phyloP scores from a whole-genome alignment of 1,140 invertebrate genomes.

The Cydia strobilella region DNA sequence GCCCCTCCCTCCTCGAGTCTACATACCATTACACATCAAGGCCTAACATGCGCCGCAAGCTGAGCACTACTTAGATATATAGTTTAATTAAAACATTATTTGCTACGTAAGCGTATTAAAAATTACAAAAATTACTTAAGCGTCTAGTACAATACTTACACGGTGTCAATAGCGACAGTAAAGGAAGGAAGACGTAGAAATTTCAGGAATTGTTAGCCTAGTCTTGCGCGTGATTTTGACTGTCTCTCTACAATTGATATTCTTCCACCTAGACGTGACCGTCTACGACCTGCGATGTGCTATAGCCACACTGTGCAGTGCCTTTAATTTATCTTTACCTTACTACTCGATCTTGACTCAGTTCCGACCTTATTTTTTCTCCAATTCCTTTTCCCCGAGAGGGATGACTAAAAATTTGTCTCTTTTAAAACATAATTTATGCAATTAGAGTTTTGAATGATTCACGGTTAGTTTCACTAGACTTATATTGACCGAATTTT shows the following conservation, averaged over 20 bases:
- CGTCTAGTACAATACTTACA: constrained; percentile 24
- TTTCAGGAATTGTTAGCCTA: constrained; percentile 5
- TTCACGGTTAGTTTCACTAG: too few species aligned
- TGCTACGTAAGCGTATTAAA: constrained; percentile 5
- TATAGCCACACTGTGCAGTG: constrained; percentile 62
- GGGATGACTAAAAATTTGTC: constrained; percentile 73
- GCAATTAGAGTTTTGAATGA: too few species aligned
- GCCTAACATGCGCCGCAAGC: constrained; percentile 42
- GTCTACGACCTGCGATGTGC: constrained; percentile 45
- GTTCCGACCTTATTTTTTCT: constrained; percentile 77
- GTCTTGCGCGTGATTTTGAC: constrained; percentile 22
- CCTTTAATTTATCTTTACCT: constrained; percentile 59
- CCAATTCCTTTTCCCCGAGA: constrained; percentile 74
- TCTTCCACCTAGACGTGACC: constrained; percentile 10
- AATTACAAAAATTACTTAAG: background rate
- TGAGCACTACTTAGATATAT: constrained; percentile 34
- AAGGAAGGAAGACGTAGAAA: background rate
- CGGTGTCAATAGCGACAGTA: constrained; percentile 7
- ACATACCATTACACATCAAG: constrained; percentile 35
- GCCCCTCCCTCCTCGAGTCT: constrained; percentile 11
- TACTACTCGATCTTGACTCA: constrained; percentile 73
- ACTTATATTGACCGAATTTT: too few species aligned
- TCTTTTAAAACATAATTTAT: constrained; percentile 60
- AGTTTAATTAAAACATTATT: constrained; percentile 3
- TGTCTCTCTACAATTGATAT: background rate